phyloP scores from a whole-genome alignment of 2,797 vertebrate genomes.

The Psittacula echo region DNA sequence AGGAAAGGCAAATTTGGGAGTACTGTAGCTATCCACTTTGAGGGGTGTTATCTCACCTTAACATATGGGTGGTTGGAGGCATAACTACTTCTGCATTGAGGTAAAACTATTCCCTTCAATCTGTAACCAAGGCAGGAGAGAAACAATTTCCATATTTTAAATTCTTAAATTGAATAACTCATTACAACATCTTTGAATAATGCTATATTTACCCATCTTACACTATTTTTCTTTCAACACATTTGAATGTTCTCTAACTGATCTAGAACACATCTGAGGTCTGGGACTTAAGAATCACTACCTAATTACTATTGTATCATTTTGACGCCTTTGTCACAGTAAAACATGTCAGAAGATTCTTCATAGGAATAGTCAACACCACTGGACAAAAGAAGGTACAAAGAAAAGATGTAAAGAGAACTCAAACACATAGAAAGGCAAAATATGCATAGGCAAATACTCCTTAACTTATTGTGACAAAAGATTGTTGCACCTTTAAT shows the following conservation, averaged over 20 bases:
- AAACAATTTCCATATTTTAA: constrained; percentile 1
- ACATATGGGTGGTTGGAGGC: not conserved
- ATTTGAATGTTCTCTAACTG: not conserved
- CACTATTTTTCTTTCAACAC: constrained; percentile 3
- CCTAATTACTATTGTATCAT: constrained; percentile 27
- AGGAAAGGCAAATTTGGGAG: constrained; percentile 66
- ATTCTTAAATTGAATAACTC: constrained; percentile 5
- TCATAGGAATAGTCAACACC: constrained; percentile 41
- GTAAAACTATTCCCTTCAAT: constrained; percentile 44
- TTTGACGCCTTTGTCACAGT: constrained; percentile 62
- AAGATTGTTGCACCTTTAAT: constrained; percentile 10
- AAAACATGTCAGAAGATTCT: constrained; percentile 60
- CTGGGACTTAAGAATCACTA: constrained; percentile 34
- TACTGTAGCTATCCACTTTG: constrained; percentile 43
- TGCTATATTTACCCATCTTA: not conserved
- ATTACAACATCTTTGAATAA: constrained; percentile 14
- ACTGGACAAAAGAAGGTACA: constrained; percentile 22
- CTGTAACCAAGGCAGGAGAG: constrained; percentile 51
- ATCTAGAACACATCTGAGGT: constrained; percentile 28
- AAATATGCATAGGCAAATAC: constrained; percentile 50
- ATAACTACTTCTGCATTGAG: constrained; percentile 36
- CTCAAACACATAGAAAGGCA: constrained; percentile 44
- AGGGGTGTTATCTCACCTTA: constrained; percentile 36
- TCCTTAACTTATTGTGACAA: not conserved
- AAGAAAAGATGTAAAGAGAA: constrained; percentile 13